Percentiles rank a stretch among this genome's conserved stretches.
Evolutionary conservation across 2,888 invertebrate species (phyloP).

Genomic region (Ectemnius cavifrons): DNA sequence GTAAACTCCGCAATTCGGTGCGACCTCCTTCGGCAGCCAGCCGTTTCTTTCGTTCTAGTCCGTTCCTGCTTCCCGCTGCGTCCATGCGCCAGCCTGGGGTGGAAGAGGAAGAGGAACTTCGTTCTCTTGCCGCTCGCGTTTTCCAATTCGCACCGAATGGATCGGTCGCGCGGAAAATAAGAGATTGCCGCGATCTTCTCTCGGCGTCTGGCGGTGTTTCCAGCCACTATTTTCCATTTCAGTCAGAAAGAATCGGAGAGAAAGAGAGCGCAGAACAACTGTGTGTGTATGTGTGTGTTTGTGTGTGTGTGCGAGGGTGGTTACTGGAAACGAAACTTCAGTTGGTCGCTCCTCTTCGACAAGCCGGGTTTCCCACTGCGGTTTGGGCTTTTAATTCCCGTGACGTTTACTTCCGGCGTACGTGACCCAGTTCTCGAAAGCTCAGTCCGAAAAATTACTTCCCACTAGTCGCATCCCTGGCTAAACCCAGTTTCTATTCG

Average conservation of each 20-base stretch:
- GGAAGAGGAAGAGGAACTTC: conserved; percentile 30
- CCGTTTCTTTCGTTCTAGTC: conserved; percentile 7
- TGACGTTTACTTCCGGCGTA: conserved; percentile 57
- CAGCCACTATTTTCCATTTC: background rate
- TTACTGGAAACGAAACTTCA: conserved; percentile 22
- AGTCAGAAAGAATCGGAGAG: too few relatives aligned
- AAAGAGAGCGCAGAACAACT: background rate
- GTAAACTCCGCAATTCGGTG: conserved; percentile 5
- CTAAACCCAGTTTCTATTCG: conserved; percentile 42
- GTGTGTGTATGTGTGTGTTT: too few relatives aligned
- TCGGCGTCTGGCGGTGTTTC: conserved; percentile 34
- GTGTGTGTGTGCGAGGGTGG: background rate
- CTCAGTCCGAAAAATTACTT: conserved; percentile 48
- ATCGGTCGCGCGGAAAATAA: conserved; percentile 68
- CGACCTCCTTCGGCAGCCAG: conserved; percentile 10
- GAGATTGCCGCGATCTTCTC: conserved; percentile 62
- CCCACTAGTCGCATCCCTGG: conserved; percentile 27
- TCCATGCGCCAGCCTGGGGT: background rate
- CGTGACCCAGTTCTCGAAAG: conserved; percentile 52
- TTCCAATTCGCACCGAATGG: conserved; percentile 65
- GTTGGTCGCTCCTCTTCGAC: conserved; percentile 22
- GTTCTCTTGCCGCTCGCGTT: conserved; percentile 64
- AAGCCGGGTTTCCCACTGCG: background rate
- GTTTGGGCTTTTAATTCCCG: conserved; percentile 51
- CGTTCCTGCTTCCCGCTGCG: conserved; percentile 16